A percentile compares a stretch with the other conserved stretches of the same genome.
Evolutionary conservation across 1,140 invertebrate species (phyloP).

Genomic region (Sarcophaga bullata): DNA sequence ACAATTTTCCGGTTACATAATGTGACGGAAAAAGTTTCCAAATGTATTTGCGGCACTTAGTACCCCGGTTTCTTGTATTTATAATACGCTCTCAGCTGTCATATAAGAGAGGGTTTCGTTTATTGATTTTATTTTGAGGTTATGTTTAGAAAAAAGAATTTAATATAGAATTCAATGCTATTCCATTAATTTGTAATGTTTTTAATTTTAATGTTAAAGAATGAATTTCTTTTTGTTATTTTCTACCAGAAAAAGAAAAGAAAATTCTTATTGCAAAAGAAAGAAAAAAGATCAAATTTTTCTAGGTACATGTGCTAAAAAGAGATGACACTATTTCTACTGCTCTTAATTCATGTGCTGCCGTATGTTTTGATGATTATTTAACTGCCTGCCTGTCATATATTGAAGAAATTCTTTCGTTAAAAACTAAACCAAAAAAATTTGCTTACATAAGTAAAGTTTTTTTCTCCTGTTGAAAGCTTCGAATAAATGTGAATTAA

Average conservation of each 20-base stretch:
- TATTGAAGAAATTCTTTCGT: not conserved
- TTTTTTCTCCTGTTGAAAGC: not conserved
- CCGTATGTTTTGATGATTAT: slow-evolving; percentile 30
- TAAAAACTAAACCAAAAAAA: slow-evolving; percentile 13
- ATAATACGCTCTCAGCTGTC: not conserved
- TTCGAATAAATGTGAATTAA: not conserved
- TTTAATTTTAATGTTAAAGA: too few relatives aligned
- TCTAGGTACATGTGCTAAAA: not conserved
- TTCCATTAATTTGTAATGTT: too few relatives aligned
- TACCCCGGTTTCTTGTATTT: not conserved
- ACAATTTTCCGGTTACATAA: slow-evolving; percentile 35
- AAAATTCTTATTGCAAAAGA: too few relatives aligned
- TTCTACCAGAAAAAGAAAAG: too few relatives aligned
- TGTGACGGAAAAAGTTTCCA: not conserved
- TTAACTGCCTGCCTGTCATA: slow-evolving; percentile 17
- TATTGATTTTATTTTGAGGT: slow-evolving; percentile 42
- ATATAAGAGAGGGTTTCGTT: not conserved
- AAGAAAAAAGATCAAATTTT: too few relatives aligned
- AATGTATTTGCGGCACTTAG: slow-evolving; percentile 32
- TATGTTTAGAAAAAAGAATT: slow-evolving; percentile 34
- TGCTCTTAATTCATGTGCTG: slow-evolving; percentile 17
- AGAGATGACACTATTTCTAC: not conserved
- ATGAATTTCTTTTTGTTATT: too few relatives aligned
- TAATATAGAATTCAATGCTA: not conserved
- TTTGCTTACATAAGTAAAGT: slow-evolving; percentile 42